Evolutionary conservation across 2,797 vertebrate genomes (phyloP).

Genomic region (Molossus alvarezi): DNA sequence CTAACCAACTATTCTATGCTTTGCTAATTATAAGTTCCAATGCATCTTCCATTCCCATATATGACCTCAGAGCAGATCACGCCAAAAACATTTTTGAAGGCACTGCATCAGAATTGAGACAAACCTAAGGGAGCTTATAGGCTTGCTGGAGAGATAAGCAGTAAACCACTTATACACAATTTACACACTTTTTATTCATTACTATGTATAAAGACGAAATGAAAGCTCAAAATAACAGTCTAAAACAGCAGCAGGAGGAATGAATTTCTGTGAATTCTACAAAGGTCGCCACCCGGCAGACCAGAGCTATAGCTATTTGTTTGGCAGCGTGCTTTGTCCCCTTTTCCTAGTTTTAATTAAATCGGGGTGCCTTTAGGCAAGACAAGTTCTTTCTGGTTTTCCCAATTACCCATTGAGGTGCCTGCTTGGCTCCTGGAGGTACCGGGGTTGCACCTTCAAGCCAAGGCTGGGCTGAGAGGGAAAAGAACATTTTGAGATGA

Average conservation of each 20-base stretch:
- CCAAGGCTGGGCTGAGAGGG: not conserved
- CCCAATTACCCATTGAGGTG: not conserved
- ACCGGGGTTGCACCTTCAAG: not conserved
- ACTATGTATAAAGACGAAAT: not conserved
- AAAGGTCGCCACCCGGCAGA: not conserved
- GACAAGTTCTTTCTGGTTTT: constrained; percentile 1
- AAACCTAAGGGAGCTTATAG: not conserved
- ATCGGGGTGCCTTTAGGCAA: constrained; percentile 20
- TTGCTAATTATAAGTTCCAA: constrained; percentile 23
- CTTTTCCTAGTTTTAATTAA: constrained; percentile 54
- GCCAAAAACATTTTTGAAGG: constrained; percentile 58
- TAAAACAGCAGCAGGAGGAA: constrained; percentile 15
- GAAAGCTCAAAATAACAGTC: constrained; percentile 30
- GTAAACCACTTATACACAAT: not conserved
- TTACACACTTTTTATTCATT: constrained; percentile 4
- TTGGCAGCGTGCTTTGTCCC: not conserved
- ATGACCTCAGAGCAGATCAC: not conserved
- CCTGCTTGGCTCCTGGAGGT: not conserved
- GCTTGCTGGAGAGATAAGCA: not conserved
- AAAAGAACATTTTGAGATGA: not conserved
- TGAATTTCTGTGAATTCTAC: constrained; percentile 60
- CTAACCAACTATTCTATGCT: constrained; percentile 11
- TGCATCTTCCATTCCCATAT: not conserved
- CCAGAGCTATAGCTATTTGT: constrained; percentile 43
- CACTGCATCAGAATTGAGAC: not conserved